Conservation (phyloP, 2,888 invertebrate species). For the Acleris holmiana region DNA sequence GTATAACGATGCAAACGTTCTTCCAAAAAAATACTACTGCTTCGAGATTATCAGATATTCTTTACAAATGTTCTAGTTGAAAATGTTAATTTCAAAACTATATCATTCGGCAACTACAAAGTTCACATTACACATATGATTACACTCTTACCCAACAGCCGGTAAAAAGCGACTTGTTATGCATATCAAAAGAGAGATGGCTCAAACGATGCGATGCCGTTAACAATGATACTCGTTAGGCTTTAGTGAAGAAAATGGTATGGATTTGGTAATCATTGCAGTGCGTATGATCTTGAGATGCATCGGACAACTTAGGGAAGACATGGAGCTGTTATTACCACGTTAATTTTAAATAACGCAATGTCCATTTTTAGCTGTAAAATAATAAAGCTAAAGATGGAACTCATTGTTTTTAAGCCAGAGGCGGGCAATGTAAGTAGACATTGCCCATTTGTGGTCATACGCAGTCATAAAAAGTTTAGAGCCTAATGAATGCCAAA, state of each 20-base stretch:
- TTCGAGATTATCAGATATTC: no score
- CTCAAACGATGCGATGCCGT: slow-evolving; percentile 15
- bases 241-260: slow-evolving; percentile 52
- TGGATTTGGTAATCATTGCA: slow-evolving; percentile 62
- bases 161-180: slow-evolving; percentile 20
- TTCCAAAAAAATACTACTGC: no score
- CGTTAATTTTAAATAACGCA: not conserved
- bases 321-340: slow-evolving; percentile 10
- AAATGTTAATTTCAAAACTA: no score
- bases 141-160: slow-evolving; percentile 14
- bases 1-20: no score
- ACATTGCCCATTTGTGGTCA: no score
- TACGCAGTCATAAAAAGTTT: no score
- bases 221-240: slow-evolving; percentile 64
- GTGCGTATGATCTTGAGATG: slow-evolving; percentile 53
- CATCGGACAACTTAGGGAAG: slow-evolving; percentile 36
- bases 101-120: slow-evolving; percentile 1
- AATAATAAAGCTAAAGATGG: no score
- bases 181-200: slow-evolving; percentile 10
- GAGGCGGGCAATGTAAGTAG: no score
- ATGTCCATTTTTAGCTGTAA: no score
- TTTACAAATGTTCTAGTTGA: no score
- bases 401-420: no score
- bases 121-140: slow-evolving; percentile 2
- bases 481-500: no score